These are phyloP conservation scores for Poeciliopsis paucimaculata DNA, from an alignment of 2,797 vertebrate species.

Conservation along the genomic window DNA sequence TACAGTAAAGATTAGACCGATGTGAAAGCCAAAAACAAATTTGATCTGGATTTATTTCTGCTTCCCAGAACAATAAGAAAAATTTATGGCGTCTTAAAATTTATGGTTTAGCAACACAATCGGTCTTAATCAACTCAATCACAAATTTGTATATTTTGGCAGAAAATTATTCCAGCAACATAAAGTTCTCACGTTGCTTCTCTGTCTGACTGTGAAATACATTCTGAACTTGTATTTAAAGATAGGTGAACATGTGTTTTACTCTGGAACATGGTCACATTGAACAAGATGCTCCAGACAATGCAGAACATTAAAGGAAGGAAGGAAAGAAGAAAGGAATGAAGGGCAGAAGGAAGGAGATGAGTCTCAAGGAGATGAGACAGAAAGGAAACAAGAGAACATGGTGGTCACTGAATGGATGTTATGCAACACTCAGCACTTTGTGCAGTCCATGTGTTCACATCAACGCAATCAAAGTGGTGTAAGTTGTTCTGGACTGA, in stretches of 20 bases:
- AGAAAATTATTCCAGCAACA: neutral
- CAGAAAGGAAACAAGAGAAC: neutral
- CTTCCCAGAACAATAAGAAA: conserved; percentile 18
- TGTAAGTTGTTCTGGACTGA: conserved; percentile 9
- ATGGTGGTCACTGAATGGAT: neutral
- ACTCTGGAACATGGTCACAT: neutral
- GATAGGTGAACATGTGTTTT: neutral
- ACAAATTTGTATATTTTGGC: neutral
- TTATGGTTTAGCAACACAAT: neutral
- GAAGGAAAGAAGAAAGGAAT: neutral
- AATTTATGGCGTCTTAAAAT: neutral
- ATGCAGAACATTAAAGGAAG: neutral
- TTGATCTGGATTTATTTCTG: conserved; percentile 16
- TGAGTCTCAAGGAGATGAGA: neutral
- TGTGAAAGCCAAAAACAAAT: conserved; percentile 21
- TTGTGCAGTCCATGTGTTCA: conserved; percentile 2
- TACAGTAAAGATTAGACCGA: conserved; percentile 34
- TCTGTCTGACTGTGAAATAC: neutral
- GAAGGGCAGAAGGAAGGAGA: neutral
- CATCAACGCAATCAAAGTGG: conserved; percentile 15
- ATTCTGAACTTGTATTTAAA: neutral
- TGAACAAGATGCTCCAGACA: neutral
- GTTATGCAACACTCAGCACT: neutral
- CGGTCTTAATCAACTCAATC: neutral
- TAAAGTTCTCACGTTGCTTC: neutral